Evolutionary conservation across 2,888 invertebrate genomes (phyloP), one percentile per base, ranked within the genome.

Genomic region (Caenorhabditis sinica): DNA sequence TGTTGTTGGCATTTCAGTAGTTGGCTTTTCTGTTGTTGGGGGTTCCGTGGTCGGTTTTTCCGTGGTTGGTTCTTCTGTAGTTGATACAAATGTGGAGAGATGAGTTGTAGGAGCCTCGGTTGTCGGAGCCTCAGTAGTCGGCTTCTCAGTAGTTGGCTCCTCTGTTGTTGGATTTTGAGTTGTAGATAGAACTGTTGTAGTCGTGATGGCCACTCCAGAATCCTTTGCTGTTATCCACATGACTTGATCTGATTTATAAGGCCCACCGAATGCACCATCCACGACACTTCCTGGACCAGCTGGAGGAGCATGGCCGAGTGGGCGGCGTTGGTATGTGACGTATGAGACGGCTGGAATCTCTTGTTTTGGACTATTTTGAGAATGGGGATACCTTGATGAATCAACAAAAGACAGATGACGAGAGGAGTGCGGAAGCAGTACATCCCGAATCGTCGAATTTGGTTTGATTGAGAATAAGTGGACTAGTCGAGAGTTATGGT

Each of bases 101-200:
- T n/a, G n/a, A 17, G 60, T 33, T 8, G 30, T 60, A 6, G 60
- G 8, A 28, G 30, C 60, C 5, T 28, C 56, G n/a, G 61, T 40
- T 20, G 61, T 40, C 40, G 61, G 60, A 2, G 13, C 60, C n/a
- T 60, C 33, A 6, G 60, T 60, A 8, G 60, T 60, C n/a, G 60
- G 33, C n/a, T 0, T n/a, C n/a, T 30, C 60, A 13, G 60, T 60
- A 13, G 33, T 60, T 13, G 33, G 8, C 17, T 30, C 33, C 9
- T 30, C 28, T n/a, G 28, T 28, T 51, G 56, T 56, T 25, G 56
- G 56, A 15, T 15, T 45, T 40, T 5, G 40, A 40, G 6, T 11
- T 33, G 33, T n/a, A 5, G 30, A n/a, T 20, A 5, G 33, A n/a
- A 1, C 30, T 5, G 60, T 60, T 28, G 30, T 17, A 13, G 33